phyloP scores from a whole-genome alignment of 2,888 invertebrate species.

The Ryuthela nishihirai region DNA sequence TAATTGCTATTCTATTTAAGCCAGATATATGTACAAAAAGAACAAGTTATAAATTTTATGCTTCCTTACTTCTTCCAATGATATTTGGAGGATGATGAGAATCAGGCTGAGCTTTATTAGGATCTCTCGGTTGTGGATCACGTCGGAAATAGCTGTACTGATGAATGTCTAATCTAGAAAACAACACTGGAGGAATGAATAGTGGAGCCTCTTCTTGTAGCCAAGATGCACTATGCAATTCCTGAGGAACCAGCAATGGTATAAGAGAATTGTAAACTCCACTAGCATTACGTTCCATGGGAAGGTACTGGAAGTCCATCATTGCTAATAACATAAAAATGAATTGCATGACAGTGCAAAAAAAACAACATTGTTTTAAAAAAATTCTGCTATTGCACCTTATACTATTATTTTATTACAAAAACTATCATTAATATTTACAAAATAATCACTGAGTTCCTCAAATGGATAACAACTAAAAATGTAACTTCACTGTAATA shows the following conservation, averaged over 20 bases:
- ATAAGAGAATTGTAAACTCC: constrained; percentile 58
- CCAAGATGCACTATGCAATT: constrained; percentile 47
- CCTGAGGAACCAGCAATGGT: constrained; percentile 52
- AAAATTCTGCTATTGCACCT: no score
- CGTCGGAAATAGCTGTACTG: constrained; percentile 47
- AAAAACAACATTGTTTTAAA: no score
- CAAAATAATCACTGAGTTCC: no score
- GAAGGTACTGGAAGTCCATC: constrained; percentile 89
- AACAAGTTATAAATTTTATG: no score
- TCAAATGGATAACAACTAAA: no score
- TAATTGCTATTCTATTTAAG: no score
- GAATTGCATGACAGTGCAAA: no score
- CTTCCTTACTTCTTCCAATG: constrained; percentile 35
- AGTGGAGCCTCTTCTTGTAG: constrained; percentile 57
- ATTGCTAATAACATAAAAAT: constrained; percentile 61
- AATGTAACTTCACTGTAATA: no score
- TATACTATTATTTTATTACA: no score
- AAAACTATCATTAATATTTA: no score
- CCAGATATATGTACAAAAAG: no score
- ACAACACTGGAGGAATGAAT: constrained; percentile 71
- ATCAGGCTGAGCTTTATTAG: not conserved
- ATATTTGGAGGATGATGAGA: constrained; percentile 19
- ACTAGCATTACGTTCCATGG: constrained; percentile 56
- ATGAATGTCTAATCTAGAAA: constrained; percentile 69
- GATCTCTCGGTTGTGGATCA: constrained; percentile 44